phyloP scores from a whole-genome alignment of 1,140 invertebrate genomes.

The Magallana angulata region DNA sequence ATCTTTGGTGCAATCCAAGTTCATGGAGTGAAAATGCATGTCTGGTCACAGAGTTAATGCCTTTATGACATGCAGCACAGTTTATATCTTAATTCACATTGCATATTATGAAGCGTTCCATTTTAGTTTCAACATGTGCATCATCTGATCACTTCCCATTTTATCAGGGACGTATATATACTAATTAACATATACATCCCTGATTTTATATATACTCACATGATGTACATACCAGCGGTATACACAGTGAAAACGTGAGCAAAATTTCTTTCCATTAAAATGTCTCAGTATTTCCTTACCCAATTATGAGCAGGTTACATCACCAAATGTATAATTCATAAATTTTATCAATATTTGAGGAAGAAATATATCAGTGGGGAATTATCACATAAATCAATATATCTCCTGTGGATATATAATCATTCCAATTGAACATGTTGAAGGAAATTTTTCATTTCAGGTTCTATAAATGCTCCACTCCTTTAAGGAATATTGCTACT shows the following conservation, averaged over 20 bases:
- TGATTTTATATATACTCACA: no score
- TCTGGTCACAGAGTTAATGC: no score
- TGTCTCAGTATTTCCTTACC: no score
- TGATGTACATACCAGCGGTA: no score
- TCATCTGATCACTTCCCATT: no score
- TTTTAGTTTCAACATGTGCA: no score
- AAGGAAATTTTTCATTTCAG: not conserved
- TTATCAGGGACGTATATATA: no score
- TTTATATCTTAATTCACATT: no score
- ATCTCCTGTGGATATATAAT: not conserved
- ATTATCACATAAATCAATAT: slow-evolving; percentile 26
- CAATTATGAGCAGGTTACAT: not conserved
- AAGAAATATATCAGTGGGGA: not conserved
- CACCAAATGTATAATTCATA: not conserved
- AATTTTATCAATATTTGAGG: slow-evolving; percentile 34
- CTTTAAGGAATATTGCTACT: not conserved
- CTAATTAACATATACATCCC: no score
- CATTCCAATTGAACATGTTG: not conserved
- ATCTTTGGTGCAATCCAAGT: not conserved
- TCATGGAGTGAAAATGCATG: not conserved
- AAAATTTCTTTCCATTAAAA: not conserved
- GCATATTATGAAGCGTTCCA: no score
- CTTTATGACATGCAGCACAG: no score
- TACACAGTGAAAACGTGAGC: no score
- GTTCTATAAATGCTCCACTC: not conserved